These are phyloP conservation scores for Drosophila testacea DNA, from an alignment of 2,888 invertebrate species.

Conservation along the genomic window DNA sequence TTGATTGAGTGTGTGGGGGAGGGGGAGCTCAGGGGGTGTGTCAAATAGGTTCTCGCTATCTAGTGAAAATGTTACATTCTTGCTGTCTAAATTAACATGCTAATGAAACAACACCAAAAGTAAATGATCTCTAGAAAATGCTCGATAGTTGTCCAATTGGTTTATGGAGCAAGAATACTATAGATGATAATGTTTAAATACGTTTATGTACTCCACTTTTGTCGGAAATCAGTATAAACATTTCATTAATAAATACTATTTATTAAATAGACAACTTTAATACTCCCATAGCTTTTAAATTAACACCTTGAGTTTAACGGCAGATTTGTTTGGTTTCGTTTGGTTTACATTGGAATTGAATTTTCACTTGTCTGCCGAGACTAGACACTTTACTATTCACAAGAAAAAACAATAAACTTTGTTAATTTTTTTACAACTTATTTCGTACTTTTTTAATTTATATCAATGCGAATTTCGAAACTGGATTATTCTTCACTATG, in stretches of 20 bases:
- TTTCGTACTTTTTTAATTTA: constrained; percentile 1
- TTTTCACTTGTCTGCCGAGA: constrained; percentile 4
- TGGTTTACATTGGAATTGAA: neutral
- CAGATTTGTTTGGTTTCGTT: neutral
- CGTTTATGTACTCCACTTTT: no score
- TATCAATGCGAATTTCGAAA: neutral
- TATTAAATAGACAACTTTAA: no score
- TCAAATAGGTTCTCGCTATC: neutral
- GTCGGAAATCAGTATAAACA: no score
- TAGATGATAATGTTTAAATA: no score
- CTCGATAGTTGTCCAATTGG: neutral
- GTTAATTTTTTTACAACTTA: constrained; percentile 9
- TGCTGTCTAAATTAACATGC: neutral
- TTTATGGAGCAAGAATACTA: no score
- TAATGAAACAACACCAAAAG: neutral
- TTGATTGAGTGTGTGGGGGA: constrained; percentile 33
- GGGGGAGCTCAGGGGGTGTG: neutral
- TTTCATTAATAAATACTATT: no score
- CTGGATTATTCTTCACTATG: neutral
- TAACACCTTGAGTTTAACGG: neutral
- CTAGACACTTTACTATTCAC: neutral
- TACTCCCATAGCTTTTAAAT: neutral
- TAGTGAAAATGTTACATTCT: neutral
- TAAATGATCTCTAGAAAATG: constrained; percentile 1
- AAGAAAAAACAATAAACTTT: neutral